Conservation (phyloP, 2,797 vertebrate genomes). For the Betta splendens region DNA sequence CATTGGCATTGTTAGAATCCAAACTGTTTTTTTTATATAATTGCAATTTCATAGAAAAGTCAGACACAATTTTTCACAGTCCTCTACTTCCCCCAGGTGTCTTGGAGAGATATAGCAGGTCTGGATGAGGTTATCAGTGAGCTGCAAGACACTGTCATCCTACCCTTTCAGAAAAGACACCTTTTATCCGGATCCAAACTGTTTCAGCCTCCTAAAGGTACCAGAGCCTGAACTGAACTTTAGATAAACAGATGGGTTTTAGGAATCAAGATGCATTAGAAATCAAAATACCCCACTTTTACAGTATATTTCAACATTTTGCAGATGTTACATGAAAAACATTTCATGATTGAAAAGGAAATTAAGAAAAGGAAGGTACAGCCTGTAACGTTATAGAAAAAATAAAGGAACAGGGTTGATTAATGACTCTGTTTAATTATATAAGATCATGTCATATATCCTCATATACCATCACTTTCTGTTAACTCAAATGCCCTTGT, state of each 20-base stretch:
- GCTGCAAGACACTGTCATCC: conserved; percentile 94
- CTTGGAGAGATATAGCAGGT: conserved; percentile 89
- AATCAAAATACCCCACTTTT: too few relatives aligned
- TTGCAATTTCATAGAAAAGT: neutral
- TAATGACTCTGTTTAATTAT: too few relatives aligned
- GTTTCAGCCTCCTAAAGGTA: conserved; percentile 97
- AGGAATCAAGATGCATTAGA: neutral
- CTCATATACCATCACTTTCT: too few relatives aligned
- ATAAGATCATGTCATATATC: too few relatives aligned
- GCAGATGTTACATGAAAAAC: too few relatives aligned
- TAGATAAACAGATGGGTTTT: too few relatives aligned
- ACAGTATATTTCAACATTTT: neutral
- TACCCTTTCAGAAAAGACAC: conserved; percentile 95
- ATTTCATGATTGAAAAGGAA: too few relatives aligned
- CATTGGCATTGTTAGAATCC: neutral
- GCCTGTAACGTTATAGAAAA: too few relatives aligned
- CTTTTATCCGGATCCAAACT: conserved; percentile 93
- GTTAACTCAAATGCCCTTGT: too few relatives aligned
- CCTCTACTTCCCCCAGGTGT: conserved; percentile 68
- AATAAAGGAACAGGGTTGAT: too few relatives aligned
- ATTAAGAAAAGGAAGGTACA: too few relatives aligned
- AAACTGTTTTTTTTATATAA: neutral
- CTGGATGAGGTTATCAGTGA: conserved; percentile 94
- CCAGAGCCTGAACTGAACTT: neutral
- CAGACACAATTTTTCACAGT: conserved; percentile 1